phyloP scores from a whole-genome alignment of 2,888 invertebrate genomes.

The Uloborus plumipes region DNA sequence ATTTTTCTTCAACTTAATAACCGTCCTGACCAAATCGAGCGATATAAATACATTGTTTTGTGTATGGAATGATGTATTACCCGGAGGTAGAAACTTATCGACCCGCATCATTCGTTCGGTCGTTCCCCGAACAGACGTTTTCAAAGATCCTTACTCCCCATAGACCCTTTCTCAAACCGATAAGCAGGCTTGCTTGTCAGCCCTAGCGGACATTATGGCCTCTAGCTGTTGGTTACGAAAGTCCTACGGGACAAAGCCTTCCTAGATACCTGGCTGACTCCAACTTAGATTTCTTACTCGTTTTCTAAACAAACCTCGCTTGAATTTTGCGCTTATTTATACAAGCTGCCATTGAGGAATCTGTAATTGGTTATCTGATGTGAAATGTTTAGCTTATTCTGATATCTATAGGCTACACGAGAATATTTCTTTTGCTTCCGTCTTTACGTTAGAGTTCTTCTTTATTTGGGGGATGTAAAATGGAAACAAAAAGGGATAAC shows the following conservation, averaged over 20 bases:
- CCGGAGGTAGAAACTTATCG: conserved; percentile 56
- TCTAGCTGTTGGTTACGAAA: conserved; percentile 40
- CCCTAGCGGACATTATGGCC: conserved; percentile 52
- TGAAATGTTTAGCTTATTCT: neutral
- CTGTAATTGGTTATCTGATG: conserved; percentile 3
- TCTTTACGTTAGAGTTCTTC: too few relatives aligned
- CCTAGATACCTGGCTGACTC: conserved; percentile 39
- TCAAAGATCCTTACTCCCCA: conserved; percentile 55
- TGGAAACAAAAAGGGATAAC: too few relatives aligned
- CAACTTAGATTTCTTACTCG: conserved; percentile 45
- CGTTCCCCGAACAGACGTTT: conserved; percentile 60
- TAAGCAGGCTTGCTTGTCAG: conserved; percentile 52
- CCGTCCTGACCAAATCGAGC: conserved; percentile 35
- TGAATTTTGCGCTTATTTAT: conserved; percentile 20
- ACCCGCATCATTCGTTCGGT: conserved; percentile 51
- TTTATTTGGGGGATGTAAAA: too few relatives aligned
- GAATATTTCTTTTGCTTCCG: neutral
- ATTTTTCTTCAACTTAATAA: conserved; percentile 51
- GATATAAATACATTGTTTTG: conserved; percentile 62
- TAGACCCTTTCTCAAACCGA: conserved; percentile 55
- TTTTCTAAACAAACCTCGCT: conserved; percentile 30
- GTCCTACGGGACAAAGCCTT: conserved; percentile 23
- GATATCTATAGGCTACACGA: neutral
- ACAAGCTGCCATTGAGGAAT: conserved; percentile 4
- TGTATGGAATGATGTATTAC: conserved; percentile 58